Percentiles rank a stretch among this genome's conserved stretches.
phyloP scores from a whole-genome alignment of 2,113 vertebrate species.

The Hydropotes inermis region DNA sequence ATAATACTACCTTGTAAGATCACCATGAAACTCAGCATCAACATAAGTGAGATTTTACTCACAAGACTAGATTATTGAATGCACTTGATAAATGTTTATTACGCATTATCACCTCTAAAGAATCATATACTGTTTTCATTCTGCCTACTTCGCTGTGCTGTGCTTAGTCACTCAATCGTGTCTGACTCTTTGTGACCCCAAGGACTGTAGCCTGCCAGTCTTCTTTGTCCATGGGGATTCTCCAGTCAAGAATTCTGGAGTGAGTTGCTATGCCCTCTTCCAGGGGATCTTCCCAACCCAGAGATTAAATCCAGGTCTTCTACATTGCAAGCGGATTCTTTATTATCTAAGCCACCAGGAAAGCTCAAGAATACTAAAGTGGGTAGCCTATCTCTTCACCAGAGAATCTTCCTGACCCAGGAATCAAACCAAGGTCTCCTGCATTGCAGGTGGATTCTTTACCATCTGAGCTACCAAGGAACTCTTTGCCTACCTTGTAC shows the following conservation, averaged over 20 bases:
- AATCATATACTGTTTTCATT: not conserved
- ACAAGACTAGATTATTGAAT: not conserved
- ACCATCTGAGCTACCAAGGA: not conserved
- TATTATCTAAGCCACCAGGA: not conserved
- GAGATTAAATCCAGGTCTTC: not conserved
- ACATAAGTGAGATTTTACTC: not conserved
- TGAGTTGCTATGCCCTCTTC: not conserved
- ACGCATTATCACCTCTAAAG: not conserved
- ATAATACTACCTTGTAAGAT: not conserved
- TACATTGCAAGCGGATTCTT: not conserved
- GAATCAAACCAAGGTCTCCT: not conserved
- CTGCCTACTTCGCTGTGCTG: not conserved
- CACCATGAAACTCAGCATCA: not conserved
- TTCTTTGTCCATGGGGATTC: not conserved
- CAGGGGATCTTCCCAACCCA: not conserved
- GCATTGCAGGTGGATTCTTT: not conserved
- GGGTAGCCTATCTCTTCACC: not conserved
- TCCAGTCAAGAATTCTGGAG: not conserved
- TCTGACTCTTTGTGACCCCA: not conserved
- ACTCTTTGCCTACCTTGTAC: not conserved
- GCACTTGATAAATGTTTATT: not conserved
- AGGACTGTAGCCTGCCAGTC: not conserved
- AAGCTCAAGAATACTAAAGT: not conserved
- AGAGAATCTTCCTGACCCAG: not conserved
- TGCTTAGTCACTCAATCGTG: not conserved